These are phyloP conservation scores for Clupea harengus DNA, from an alignment of 2,113 vertebrate species.

Conservation along the genomic window DNA sequence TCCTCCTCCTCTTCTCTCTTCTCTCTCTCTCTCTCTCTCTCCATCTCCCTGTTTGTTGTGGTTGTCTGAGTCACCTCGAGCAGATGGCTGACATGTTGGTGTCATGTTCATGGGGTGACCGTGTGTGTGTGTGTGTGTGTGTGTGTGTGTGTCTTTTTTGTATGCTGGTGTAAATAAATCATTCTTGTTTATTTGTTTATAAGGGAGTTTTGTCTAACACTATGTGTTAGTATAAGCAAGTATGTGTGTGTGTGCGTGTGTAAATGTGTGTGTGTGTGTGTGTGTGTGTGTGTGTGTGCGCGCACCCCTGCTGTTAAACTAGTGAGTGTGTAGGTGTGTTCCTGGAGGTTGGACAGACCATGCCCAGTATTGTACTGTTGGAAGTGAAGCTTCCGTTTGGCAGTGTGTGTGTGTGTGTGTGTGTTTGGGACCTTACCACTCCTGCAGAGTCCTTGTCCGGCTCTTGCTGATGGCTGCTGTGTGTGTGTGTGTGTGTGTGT, in stretches of 20 bases:
- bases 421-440: neutral
- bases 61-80: neutral
- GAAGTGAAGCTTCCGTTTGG: neutral
- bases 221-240: neutral
- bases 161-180: too few relatives aligned
- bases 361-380: neutral
- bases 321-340: neutral
- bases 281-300: too few relatives aligned
- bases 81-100: neutral
- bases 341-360: neutral
- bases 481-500: too few relatives aligned
- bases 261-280: too few relatives aligned
- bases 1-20: too few relatives aligned
- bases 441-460: neutral
- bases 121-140: neutral
- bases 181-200: too few relatives aligned
- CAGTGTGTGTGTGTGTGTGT: neutral
- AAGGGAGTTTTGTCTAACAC: too few relatives aligned
- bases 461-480: neutral
- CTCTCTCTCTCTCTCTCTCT: neutral
- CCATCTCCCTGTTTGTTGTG: neutral
- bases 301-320: too few relatives aligned
- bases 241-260: conserved; percentile 22
- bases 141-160: conserved; percentile 8
- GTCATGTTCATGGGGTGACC: neutral